Percentiles rank a stretch among this genome's conserved stretches.
phyloP scores from a whole-genome alignment of 2,797 vertebrate genomes.

The Megaceryle alcyon region DNA sequence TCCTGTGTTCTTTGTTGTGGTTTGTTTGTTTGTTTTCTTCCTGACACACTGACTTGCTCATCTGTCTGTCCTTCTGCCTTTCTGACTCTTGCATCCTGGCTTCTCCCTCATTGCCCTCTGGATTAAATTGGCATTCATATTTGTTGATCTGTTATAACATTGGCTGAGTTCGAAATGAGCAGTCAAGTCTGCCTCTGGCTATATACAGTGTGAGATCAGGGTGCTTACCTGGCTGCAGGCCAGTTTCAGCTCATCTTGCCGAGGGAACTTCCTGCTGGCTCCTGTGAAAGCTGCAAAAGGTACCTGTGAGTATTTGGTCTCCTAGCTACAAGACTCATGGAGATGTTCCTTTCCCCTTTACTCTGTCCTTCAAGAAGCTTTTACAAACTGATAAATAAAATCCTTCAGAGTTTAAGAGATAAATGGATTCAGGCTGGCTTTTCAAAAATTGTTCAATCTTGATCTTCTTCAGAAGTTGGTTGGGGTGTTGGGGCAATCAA shows the following conservation, averaged over 20 bases:
- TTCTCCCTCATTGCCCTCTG: neutral
- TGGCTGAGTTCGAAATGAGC: neutral
- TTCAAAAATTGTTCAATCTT: neutral
- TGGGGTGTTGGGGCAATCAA: fast-evolving
- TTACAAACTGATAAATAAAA: neutral
- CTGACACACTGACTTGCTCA: neutral
- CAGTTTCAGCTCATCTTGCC: neutral
- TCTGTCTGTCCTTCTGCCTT: neutral
- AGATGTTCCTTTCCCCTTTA: neutral
- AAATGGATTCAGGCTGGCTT: neutral
- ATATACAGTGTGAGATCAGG: neutral
- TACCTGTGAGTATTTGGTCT: neutral
- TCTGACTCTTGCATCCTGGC: neutral
- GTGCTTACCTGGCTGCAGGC: neutral
- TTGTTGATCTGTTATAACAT: neutral
- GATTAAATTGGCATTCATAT: neutral
- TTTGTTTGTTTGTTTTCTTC: neutral
- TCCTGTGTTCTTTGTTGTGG: too few species aligned
- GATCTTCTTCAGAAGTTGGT: neutral
- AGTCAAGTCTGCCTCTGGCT: neutral
- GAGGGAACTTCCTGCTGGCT: neutral
- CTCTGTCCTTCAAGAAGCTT: neutral
- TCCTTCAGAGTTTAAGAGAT: neutral
- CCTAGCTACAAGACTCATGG: neutral
- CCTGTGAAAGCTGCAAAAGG: neutral